Conservation (phyloP, 2,113 vertebrate genomes). For the Orthonyx spaldingii region DNA sequence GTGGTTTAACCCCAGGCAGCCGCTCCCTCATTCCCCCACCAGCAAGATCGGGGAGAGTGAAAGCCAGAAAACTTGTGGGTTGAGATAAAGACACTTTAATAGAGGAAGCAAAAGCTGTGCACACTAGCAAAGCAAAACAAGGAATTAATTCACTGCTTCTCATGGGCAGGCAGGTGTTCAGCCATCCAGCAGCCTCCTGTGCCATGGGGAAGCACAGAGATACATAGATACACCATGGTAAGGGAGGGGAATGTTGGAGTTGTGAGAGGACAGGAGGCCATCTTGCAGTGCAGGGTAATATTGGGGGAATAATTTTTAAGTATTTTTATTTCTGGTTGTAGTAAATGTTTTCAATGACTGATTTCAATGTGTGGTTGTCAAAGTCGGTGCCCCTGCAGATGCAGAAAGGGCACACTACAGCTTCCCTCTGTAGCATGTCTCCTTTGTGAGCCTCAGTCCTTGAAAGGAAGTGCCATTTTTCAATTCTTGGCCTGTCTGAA, state of each 20-base stretch:
- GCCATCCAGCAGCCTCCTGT: background rate
- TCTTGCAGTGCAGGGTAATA: background rate
- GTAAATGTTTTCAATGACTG: background rate
- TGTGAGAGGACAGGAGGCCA: background rate
- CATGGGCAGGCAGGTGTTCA: background rate
- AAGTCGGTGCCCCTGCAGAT: rapidly evolving
- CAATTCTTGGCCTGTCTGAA: background rate
- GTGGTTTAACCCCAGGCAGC: background rate
- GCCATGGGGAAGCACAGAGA: background rate
- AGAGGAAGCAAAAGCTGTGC: background rate
- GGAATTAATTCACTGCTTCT: background rate
- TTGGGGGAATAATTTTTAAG: background rate
- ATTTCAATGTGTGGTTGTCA: background rate
- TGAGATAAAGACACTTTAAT: background rate
- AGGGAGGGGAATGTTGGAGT: background rate
- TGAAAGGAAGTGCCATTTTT: background rate
- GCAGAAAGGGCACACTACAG: background rate
- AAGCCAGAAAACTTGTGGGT: background rate
- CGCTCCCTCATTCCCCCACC: background rate
- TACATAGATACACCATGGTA: background rate
- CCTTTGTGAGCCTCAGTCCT: background rate
- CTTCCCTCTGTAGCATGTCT: background rate
- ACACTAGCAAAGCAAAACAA: background rate
- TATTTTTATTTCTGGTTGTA: background rate
- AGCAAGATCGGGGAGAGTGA: background rate